Evolutionary conservation across 2,888 invertebrate species (phyloP), one percentile per base, ranked within the genome.

Genomic region (Athalia rosae): DNA sequence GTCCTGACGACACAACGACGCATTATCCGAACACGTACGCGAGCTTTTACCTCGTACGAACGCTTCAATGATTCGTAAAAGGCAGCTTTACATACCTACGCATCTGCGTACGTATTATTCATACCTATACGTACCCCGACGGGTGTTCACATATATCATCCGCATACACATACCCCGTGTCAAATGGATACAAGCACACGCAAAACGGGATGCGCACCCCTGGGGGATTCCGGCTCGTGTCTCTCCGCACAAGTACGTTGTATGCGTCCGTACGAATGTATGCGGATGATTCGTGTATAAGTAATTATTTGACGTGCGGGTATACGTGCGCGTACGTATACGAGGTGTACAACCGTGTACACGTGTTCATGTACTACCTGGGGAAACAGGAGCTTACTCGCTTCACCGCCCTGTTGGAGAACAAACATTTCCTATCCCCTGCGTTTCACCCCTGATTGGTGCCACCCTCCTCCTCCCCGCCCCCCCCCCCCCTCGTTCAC

Each of bases 61-160:
- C 71, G 71, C 58, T 71, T 58, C 56, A 13, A 13, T 43, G 71
- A 71, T 71, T 56, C 58, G 71, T 58, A 71, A 71, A 71, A 58
- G 71, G 45, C 71, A 48, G 41, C 50, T 28, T 50, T 15, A 67
- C 48, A 15, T 9, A 5, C 13, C 13, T 13, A 4, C 28, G 6
- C 11, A 53, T 0, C 4, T 67, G 62, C 4, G 6, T 28, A 41
- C 11, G n/a, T 50, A 11, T 15, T 9, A 5, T 48, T 4, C 47
- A 28, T 47, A 8, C 28, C 28, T 28, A 28, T 28, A 28, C 28
- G 28, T 28, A 28, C 28, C 28, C 28, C 28, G 28, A 28, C 28
- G 28, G 28, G 28, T 28, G 28, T 28, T 2, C 28, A 2, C 28
- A 28, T 28, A 28, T 28, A 28, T 28, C 28, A 28, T 28, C 28